Evolutionary conservation across 2,888 invertebrate genomes (phyloP).

Genomic region (Rhingia campestris): DNA sequence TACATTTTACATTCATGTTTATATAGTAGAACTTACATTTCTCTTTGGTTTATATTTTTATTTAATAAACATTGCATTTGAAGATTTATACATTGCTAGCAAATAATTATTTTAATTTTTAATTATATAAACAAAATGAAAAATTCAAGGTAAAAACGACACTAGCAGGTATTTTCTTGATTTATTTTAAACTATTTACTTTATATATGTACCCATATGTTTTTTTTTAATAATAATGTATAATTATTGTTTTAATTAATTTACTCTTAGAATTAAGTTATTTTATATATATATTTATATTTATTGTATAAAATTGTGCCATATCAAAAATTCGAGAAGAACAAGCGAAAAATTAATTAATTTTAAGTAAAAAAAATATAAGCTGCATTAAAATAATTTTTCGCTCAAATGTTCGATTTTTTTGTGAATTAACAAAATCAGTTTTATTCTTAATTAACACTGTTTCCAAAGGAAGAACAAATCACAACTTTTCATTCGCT

Average conservation of each 20-base stretch:
- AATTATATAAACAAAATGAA: constrained; percentile 11
- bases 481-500: constrained; percentile 55
- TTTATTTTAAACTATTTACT: constrained; percentile 40
- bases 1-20: constrained; percentile 52
- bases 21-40: constrained; percentile 48
- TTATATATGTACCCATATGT: constrained; percentile 42
- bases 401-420: background rate
- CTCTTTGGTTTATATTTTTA: constrained; percentile 19
- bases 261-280: constrained; percentile 49
- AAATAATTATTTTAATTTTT: constrained; percentile 26
- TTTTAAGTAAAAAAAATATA: constrained; percentile 12
- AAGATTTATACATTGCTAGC: constrained; percentile 49
- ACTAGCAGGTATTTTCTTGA: constrained; percentile 42
- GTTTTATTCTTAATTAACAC: constrained; percentile 60
- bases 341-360: constrained; percentile 84
- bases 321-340: constrained; percentile 84
- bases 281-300: constrained; percentile 33
- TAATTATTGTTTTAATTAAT: constrained; percentile 54
- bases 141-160: constrained; percentile 34
- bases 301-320: constrained; percentile 65
- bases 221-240: constrained; percentile 31
- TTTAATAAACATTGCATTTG: constrained; percentile 32
- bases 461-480: constrained; percentile 65
- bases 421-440: constrained; percentile 19
- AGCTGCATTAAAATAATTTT: constrained; percentile 27